Evolutionary conservation across 1,140 invertebrate genomes (phyloP).

Genomic region (Drosophila navojoa): DNA sequence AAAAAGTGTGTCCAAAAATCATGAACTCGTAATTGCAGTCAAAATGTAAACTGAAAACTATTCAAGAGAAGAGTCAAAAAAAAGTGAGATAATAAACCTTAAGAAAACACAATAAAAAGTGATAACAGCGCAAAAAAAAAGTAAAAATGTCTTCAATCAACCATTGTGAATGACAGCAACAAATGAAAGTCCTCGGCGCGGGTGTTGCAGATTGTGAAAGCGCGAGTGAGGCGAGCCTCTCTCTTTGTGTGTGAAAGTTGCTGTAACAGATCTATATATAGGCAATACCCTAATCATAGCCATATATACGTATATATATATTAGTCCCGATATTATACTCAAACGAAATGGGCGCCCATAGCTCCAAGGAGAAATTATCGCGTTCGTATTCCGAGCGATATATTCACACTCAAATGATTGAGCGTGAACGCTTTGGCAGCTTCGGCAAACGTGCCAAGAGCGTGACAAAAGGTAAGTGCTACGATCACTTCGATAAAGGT

Average conservation of each 20-base stretch:
- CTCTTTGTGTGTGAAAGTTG: constrained; percentile 61
- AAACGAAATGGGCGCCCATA: constrained; percentile 87
- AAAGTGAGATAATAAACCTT: constrained; percentile 12
- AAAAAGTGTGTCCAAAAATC: constrained; percentile 16
- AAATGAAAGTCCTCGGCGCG: constrained; percentile 70
- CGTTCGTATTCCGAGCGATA: constrained; percentile 86
- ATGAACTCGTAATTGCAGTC: constrained; percentile 27
- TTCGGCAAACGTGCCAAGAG: constrained; percentile 85
- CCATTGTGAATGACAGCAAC: constrained; percentile 59
- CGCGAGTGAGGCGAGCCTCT: constrained; percentile 1
- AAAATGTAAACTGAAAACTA: constrained; percentile 57
- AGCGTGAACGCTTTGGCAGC: constrained; percentile 86
- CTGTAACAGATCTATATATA: constrained; percentile 26
- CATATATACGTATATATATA: background rate
- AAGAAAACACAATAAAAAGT: constrained; percentile 8
- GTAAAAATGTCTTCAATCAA: constrained; percentile 63
- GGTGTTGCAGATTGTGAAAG: constrained; percentile 44
- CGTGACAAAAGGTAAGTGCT: constrained; percentile 70
- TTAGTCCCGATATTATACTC: background rate
- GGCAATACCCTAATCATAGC: background rate
- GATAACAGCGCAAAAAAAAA: constrained; percentile 30
- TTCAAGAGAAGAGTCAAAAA: constrained; percentile 25
- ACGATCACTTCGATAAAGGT: background rate
- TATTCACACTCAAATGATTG: constrained; percentile 82
- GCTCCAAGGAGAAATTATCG: constrained; percentile 88